Evolutionary conservation across 2,113 vertebrate genomes (phyloP).

Genomic region (Ophthalmolycus amberensis): DNA sequence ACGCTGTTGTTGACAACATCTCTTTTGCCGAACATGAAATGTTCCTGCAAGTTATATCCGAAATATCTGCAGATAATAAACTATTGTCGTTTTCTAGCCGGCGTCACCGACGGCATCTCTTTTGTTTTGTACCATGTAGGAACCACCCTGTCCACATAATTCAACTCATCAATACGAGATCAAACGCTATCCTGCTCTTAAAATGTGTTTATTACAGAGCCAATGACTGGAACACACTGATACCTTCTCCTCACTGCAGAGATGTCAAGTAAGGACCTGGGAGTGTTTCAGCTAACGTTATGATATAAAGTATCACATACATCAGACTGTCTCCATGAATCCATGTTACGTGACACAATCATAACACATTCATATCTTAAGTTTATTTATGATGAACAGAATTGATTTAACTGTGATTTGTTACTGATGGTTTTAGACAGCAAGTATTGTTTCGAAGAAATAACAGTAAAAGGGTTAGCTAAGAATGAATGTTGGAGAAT

Average conservation of each 20-base stretch:
- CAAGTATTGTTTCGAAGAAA: background rate
- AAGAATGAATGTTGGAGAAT: background rate
- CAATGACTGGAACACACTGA: constrained; percentile 65
- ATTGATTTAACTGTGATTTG: background rate
- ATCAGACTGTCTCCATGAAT: background rate
- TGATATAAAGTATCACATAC: background rate
- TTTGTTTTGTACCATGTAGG: constrained; percentile 35
- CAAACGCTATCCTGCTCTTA: background rate
- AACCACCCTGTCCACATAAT: background rate
- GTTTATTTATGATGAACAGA: background rate
- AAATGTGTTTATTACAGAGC: constrained; percentile 68
- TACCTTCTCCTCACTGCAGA: constrained; percentile 40
- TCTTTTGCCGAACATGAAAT: background rate
- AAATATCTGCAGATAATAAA: background rate
- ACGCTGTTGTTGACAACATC: no score
- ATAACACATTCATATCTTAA: background rate
- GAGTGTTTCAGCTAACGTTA: background rate
- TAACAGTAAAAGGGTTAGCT: background rate
- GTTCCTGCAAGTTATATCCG: background rate
- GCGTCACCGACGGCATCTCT: constrained; percentile 32
- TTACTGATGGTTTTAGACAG: background rate
- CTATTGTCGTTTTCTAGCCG: constrained; percentile 23
- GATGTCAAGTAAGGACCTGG: constrained; percentile 78
- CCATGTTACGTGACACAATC: background rate
- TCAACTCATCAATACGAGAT: background rate